These are phyloP conservation scores for Platycheirus albimanus DNA, from an alignment of 2,888 invertebrate genomes.

Conservation along the genomic window DNA sequence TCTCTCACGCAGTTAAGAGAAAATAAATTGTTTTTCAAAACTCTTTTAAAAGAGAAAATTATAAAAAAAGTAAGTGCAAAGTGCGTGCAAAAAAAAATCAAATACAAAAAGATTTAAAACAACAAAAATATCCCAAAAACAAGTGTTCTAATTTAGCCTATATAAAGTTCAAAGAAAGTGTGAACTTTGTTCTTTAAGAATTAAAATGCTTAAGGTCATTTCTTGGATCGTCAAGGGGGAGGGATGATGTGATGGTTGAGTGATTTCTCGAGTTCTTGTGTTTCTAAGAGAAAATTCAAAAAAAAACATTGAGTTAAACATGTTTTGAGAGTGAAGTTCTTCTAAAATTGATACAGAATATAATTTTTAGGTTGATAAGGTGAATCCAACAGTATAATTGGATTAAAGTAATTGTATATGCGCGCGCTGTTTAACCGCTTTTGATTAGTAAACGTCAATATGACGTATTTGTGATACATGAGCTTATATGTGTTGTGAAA, in stretches of 20 bases:
- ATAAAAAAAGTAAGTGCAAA: slow-evolving; percentile 40
- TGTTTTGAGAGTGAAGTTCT: too few species aligned
- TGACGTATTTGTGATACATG: too few species aligned
- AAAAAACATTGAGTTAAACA: too few species aligned
- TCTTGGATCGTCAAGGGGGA: not conserved
- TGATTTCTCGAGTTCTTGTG: not conserved
- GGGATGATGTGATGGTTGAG: not conserved
- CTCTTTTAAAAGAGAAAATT: not conserved
- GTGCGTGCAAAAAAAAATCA: slow-evolving; percentile 44
- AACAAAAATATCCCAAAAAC: slow-evolving; percentile 27
- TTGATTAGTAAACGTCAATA: too few species aligned
- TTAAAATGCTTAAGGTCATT: not conserved
- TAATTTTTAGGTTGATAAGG: too few species aligned
- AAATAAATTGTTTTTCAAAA: slow-evolving; percentile 11
- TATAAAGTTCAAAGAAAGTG: slow-evolving; percentile 37
- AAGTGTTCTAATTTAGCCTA: slow-evolving; percentile 29
- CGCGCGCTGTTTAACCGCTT: too few species aligned
- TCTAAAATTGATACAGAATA: too few species aligned
- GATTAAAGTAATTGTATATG: too few species aligned
- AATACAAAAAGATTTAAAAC: too few species aligned
- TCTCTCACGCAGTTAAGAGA: slow-evolving; percentile 29
- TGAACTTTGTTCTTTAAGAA: slow-evolving; percentile 36
- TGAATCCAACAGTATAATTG: too few species aligned
- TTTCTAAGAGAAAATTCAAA: not conserved
- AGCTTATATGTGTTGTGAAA: too few species aligned